Evolutionary conservation across 2,888 invertebrate species (phyloP).

Genomic region (Microctonus hyperodae): DNA sequence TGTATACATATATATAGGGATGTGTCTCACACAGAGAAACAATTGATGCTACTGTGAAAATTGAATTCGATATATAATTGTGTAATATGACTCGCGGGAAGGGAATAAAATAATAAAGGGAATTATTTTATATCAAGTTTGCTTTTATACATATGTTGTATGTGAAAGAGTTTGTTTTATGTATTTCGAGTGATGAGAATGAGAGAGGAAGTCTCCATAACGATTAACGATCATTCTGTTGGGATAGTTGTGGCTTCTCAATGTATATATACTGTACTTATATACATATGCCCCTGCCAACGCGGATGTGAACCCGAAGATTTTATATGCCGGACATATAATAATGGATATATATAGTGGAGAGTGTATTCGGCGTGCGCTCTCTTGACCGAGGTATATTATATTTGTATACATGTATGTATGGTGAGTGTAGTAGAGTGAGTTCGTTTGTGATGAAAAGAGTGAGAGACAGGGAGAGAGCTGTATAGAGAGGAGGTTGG

Average conservation of each 20-base stretch:
- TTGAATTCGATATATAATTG: slow-evolving; percentile 26
- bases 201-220: slow-evolving; percentile 39
- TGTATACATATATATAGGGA: background rate
- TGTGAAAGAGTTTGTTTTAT: background rate
- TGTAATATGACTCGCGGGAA: slow-evolving; percentile 10
- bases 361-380: slow-evolving; percentile 19
- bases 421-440: background rate
- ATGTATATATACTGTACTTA: no score
- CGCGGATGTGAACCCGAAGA: slow-evolving; percentile 44
- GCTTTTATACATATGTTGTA: background rate
- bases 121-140: slow-evolving; percentile 1
- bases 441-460: slow-evolving; percentile 46
- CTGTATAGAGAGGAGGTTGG: slow-evolving; percentile 51
- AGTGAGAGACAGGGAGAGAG: slow-evolving; percentile 34
- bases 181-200: slow-evolving; percentile 8
- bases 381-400: slow-evolving; percentile 25
- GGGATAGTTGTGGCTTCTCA: slow-evolving; percentile 22
- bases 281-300: slow-evolving; percentile 25
- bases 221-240: slow-evolving; percentile 48
- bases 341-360: slow-evolving; percentile 49
- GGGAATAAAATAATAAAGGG: background rate
- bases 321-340: slow-evolving; percentile 50
- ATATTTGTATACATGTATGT: background rate
- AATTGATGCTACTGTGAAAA: slow-evolving; percentile 19
- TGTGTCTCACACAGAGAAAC: slow-evolving; percentile 13